Evolutionary conservation across 2,113 vertebrate species (phyloP), one percentile per base, ranked within the genome.

Genomic region (Lagopus leucura): DNA sequence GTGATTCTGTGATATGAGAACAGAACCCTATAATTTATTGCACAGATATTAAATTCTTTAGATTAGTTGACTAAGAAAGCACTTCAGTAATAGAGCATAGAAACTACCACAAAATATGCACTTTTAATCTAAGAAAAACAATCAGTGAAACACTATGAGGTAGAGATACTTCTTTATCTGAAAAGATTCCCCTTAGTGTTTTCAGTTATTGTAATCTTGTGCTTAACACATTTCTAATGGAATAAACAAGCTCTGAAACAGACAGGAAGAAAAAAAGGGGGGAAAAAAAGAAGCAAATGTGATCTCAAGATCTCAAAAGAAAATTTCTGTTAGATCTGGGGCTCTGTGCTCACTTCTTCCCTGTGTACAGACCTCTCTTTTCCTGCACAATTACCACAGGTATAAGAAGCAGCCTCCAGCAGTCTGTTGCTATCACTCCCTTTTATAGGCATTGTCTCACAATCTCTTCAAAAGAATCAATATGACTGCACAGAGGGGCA

Each of bases 211-310:
- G 86, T 93, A 88, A 93, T 88, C 84, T 88, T 88, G 34, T 73
- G 42, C 43, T 92, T 85, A 89, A 93, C 54, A 82, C 18, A 58
- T 86, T 95, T 97, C 24, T 81, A 78, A 66, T 94, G 57, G 72
- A 95, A 96, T 90, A 93, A 92, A 93, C 6, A 74, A 92, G 27
- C 50, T 84, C 92, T 94, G 86, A 96, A 91, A 91, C 24, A 90
- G 43, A 40, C 52, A 89, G 83, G 73, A 92, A 76, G 80, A 64
- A 50, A 18, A 93, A 14, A 1, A 5, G 19, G 16, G 28, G 19
- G 40, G 36, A 32, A 7, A 10, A 14, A 32, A 13, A 64, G 16
- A 6, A 40, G 3, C 7, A 90, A 96, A 88, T 82, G 42, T 71
- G 79, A 94, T 96, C 71, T 92, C 36, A 61, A 42, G 73, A 90